Base-by-base conservation (phyloP, 2,113 vertebrate genomes). In the Eulemur macaco region DNA sequence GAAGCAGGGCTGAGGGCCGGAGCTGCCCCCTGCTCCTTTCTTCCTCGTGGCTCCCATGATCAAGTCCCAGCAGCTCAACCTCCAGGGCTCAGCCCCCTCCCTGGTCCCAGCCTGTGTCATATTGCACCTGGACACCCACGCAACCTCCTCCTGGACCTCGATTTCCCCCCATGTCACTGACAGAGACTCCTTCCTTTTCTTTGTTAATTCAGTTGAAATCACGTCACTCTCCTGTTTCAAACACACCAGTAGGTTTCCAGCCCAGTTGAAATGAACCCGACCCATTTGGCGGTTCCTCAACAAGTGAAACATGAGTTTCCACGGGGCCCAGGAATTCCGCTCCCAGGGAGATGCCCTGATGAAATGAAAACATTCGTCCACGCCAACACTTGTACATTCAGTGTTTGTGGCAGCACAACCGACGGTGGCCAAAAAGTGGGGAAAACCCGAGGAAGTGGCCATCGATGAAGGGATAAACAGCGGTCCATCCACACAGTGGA, bases 281-380 rank as follows among this genome's bases (percentile, higher is more conserved):
- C 54, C 78, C 60, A 21, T 15, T 42, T 68, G 27, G 17, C 7
- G 3, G 76, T 63, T 76, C 39, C 85, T 71, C 3, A 52, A 54
- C 50, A 90, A 56, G 52, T 77, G 86, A 50, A 60, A 37, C 5
- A 6, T 10, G 42, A 63, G 83, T 25, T 27, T n/a, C 39, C 34
- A 17, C 0, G 5, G 29, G 42, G 52, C 17, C 23, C 18, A 20
- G 37, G 23, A 50, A 56, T 31, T 58, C 74, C 3, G 29, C 21
- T 42, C 64, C 81, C 47, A 2, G 8, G 47, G 21, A 4, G 3
- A 31, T 10, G 27, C 12, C 27, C 52, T 37, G 23, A 8, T 1
- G 17, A n/a, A 23, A 50, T 0, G 1, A 42, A 50, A 25, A 18
- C 20, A 6, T 14, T n/a, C 1, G 0, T 2, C 29, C 37, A 60